Conservation (phyloP, 2,113 vertebrate genomes). For the Trochalopteron elliotii region DNA sequence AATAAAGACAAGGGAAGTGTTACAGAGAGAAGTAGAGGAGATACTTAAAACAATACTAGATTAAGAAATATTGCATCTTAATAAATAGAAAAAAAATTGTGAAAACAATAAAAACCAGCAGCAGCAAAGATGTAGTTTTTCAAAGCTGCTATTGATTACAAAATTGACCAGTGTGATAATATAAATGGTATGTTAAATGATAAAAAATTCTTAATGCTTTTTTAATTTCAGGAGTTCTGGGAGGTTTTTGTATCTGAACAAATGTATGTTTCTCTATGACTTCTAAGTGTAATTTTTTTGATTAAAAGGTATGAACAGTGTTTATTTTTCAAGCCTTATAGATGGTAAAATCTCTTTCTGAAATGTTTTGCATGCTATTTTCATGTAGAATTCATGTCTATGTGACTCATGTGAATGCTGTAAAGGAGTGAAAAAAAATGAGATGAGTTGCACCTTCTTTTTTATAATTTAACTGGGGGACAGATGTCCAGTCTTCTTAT, state of each 20-base stretch:
- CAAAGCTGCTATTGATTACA: not conserved
- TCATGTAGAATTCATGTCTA: not conserved
- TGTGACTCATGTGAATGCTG: not conserved
- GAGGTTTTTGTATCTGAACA: not conserved
- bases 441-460: not conserved
- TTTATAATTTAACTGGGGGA: not conserved
- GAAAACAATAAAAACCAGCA: not conserved
- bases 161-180: not conserved
- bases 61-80: not conserved
- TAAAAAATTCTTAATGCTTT: not conserved
- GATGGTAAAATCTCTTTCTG: not conserved
- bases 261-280: not conserved
- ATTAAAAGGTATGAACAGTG: not conserved
- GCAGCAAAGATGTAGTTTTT: not conserved
- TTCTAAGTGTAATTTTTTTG: not conserved
- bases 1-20: not conserved
- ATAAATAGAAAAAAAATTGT: not conserved
- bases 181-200: not conserved
- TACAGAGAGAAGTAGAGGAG: not conserved
- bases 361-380: constrained; percentile 30
- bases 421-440: not conserved
- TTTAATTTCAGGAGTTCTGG: not conserved
- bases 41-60: not conserved
- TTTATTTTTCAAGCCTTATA: not conserved
- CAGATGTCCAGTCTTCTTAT: not conserved